Conservation (phyloP, 2,797 vertebrate species). For the Sebastes hopkinsi region DNA sequence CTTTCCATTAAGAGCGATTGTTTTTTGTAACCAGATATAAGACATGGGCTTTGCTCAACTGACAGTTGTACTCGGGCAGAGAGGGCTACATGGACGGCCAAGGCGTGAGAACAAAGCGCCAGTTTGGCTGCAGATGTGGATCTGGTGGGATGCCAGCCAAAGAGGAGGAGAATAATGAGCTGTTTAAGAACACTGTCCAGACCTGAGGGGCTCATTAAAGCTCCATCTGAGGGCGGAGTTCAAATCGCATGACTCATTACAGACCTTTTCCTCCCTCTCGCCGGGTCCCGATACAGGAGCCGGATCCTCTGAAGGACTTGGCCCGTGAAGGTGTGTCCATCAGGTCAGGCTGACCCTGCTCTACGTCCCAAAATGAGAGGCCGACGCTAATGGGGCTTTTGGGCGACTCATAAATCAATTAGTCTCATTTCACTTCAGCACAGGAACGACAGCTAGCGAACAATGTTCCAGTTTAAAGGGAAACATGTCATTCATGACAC, state of each 20-base stretch:
- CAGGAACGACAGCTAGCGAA: not conserved
- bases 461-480: too few relatives aligned
- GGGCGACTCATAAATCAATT: not conserved
- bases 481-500: not conserved
- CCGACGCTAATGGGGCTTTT: not conserved
- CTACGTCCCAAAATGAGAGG: not conserved
- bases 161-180: conserved; percentile 19
- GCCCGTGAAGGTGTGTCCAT: not conserved
- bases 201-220: conserved; percentile 2
- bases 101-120: not conserved
- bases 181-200: conserved; percentile 32
- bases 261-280: not conserved
- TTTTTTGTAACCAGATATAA: conserved; percentile 2
- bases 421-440: not conserved
- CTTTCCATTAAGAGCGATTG: not conserved
- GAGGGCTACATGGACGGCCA: not conserved
- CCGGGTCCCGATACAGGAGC: not conserved
- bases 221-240: not conserved
- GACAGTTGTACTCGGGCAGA: conserved; percentile 4
- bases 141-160: not conserved
- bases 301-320: not conserved
- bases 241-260: not conserved
- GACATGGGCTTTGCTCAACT: not conserved
- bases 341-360: not conserved
- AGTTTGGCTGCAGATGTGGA: conserved; percentile 24